Evolutionary conservation across 2,797 vertebrate species (phyloP).

Genomic region (Mormyrops attenuatus): DNA sequence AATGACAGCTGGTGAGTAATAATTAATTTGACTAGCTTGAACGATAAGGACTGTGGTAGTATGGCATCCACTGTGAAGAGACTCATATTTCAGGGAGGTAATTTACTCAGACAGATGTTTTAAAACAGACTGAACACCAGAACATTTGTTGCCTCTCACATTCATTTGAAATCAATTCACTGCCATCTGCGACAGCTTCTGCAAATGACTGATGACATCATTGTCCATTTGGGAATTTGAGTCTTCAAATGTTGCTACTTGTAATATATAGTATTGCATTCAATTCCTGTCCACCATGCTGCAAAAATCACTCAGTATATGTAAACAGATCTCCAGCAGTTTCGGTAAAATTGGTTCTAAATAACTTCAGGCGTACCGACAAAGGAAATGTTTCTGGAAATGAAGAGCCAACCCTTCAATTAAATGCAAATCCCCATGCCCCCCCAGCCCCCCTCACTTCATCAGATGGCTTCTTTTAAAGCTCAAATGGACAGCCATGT

Average conservation of each 20-base stretch:
- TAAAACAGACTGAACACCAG: not conserved
- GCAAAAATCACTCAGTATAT: not conserved
- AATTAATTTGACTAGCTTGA: not conserved
- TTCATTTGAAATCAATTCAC: not conserved
- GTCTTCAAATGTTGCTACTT: not conserved
- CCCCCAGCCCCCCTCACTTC: not conserved
- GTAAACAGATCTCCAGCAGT: not conserved
- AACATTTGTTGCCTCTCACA: not conserved
- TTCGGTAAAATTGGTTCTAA: not conserved
- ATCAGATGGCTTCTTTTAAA: not conserved
- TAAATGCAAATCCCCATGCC: not conserved
- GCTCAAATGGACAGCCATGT: not conserved
- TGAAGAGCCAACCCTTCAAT: not conserved
- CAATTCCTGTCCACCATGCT: not conserved
- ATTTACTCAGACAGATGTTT: not conserved
- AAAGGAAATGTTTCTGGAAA: not conserved
- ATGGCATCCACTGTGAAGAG: not conserved
- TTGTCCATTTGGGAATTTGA: not conserved
- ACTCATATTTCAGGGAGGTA: not conserved
- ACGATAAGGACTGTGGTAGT: not conserved
- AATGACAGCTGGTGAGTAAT: not conserved
- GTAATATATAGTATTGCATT: not conserved
- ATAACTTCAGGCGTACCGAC: not conserved
- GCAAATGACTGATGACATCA: not conserved
- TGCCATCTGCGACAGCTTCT: not conserved